These are phyloP conservation scores for Helarctos malayanus DNA, from an alignment of 2,797 vertebrate genomes.

Conservation along the genomic window DNA sequence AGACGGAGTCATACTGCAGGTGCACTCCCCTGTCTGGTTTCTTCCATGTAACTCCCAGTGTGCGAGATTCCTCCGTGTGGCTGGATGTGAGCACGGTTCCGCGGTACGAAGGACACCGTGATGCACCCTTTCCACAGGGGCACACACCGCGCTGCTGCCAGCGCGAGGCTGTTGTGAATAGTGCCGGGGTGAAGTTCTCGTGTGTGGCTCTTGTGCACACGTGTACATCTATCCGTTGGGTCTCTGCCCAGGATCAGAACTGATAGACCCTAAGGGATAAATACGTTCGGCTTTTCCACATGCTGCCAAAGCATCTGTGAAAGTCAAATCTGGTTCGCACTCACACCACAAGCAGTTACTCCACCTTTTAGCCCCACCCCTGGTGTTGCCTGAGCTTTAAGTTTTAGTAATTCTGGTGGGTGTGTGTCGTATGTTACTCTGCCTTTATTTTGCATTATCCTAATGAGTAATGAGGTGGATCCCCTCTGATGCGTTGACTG, in stretches of 20 bases:
- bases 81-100: fast-evolving
- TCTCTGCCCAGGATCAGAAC: not conserved
- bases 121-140: not conserved
- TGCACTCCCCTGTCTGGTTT: fast-evolving
- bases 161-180: not conserved
- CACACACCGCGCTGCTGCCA: not conserved
- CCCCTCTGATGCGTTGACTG: fast-evolving
- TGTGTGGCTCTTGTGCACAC: not conserved
- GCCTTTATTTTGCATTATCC: not conserved
- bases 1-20: fast-evolving
- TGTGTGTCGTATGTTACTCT: fast-evolving
- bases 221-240: fast-evolving
- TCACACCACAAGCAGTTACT: not conserved
- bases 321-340: fast-evolving
- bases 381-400: not conserved
- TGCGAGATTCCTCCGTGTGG: fast-evolving
- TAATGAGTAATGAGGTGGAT: fast-evolving
- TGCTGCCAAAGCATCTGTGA: fast-evolving
- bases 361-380: too few relatives aligned
- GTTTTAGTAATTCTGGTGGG: too few relatives aligned
- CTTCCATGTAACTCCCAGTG: fast-evolving
- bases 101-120: fast-evolving
- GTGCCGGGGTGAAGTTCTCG: fast-evolving
- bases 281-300: not conserved
- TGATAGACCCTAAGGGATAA: fast-evolving